Evolutionary conservation across 2,888 invertebrate species (phyloP).

Genomic region (Punctoribates punctum): DNA sequence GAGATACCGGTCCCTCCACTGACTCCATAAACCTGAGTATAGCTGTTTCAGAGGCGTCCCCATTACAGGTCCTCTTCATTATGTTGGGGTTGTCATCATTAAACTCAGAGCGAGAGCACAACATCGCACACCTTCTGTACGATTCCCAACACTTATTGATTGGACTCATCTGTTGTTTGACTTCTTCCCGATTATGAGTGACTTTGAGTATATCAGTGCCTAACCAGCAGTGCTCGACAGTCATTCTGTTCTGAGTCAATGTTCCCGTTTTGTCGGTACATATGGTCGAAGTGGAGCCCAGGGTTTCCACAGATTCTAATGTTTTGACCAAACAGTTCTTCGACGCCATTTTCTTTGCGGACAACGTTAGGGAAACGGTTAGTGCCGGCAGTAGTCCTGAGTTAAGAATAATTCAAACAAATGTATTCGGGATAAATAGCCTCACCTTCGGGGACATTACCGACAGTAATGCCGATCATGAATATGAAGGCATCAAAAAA

Average conservation of each 20-base stretch:
- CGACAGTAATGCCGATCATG: constrained; percentile 41
- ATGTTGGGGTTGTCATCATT: constrained; percentile 34
- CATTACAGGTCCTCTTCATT: constrained; percentile 49
- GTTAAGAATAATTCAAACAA: too few species aligned
- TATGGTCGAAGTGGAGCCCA: constrained; percentile 63
- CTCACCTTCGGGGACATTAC: constrained; percentile 42
- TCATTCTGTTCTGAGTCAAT: constrained; percentile 60
- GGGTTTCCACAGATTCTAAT: constrained; percentile 58
- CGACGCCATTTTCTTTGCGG: constrained; percentile 66
- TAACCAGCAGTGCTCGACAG: constrained; percentile 51
- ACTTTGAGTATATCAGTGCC: background rate
- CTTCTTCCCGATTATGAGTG: constrained; percentile 20
- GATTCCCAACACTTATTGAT: constrained; percentile 21
- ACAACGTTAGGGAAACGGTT: constrained; percentile 58
- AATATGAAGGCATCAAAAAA: constrained; percentile 50
- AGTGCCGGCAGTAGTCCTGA: constrained; percentile 43
- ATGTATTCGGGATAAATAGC: constrained; percentile 36
- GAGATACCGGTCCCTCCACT: constrained; percentile 48
- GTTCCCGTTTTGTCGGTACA: constrained; percentile 77
- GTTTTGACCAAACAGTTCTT: constrained; percentile 76
- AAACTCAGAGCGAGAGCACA: constrained; percentile 41
- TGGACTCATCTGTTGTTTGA: background rate
- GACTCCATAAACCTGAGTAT: constrained; percentile 54
- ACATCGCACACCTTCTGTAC: constrained; percentile 1
- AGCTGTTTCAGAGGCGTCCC: constrained; percentile 55